These are phyloP conservation scores for Oryzias celebensis DNA, from an alignment of 2,113 vertebrate species.

Conservation along the genomic window DNA sequence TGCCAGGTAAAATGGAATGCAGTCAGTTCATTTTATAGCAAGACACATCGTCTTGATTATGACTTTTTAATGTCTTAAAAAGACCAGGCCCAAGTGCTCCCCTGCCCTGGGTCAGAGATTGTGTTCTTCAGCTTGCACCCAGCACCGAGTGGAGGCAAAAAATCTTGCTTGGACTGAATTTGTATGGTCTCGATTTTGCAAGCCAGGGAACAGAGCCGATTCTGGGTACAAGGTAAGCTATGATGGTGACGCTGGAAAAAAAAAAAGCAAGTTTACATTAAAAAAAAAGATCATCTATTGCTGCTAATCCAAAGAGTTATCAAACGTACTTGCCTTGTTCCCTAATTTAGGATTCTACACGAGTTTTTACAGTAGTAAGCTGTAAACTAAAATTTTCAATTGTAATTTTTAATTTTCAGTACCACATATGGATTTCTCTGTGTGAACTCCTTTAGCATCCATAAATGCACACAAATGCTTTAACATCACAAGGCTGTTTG, in stretches of 20 bases:
- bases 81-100: conserved; percentile 92
- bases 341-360: neutral
- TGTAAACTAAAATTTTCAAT: no score
- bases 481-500: no score
- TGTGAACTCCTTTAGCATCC: no score
- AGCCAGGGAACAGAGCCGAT: conserved; percentile 83
- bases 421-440: no score
- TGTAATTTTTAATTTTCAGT: no score
- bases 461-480: no score
- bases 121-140: conserved; percentile 88
- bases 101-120: conserved; percentile 88
- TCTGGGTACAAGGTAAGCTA: conserved; percentile 82
- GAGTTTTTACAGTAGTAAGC: neutral
- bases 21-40: neutral
- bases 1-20: conserved; percentile 78
- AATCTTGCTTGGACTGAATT: conserved; percentile 91
- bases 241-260: neutral
- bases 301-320: neutral
- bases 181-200: conserved; percentile 92
- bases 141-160: conserved; percentile 87
- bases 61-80: neutral
- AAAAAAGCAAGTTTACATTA: neutral
- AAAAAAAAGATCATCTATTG: neutral
- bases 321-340: neutral
- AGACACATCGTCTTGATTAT: neutral